Percentiles rank a stretch among this genome's conserved stretches.
These are phyloP conservation scores for Apantesis nais DNA, from an alignment of 2,888 invertebrate species.

Conservation along the genomic window DNA sequence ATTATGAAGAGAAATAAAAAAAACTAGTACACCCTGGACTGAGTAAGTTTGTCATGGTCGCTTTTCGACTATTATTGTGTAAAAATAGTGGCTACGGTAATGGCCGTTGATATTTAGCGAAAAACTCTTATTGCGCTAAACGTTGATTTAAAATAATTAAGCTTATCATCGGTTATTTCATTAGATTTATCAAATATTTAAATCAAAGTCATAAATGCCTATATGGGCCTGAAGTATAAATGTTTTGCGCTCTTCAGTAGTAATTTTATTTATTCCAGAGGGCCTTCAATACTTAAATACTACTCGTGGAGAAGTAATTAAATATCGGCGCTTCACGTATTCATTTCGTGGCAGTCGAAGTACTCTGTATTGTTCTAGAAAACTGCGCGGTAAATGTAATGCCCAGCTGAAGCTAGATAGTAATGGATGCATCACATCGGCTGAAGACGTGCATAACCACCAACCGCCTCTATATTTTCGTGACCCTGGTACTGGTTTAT, in stretches of 20 bases:
- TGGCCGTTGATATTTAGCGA: too few relatives aligned
- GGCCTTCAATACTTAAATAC: slow-evolving; percentile 23
- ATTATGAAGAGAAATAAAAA: too few relatives aligned
- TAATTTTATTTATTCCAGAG: slow-evolving; percentile 20
- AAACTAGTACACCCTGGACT: too few relatives aligned
- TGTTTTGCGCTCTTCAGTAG: not conserved
- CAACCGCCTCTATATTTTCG: slow-evolving; percentile 18
- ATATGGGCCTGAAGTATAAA: not conserved
- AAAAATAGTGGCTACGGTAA: too few relatives aligned
- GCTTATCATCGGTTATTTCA: too few relatives aligned
- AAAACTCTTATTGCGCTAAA: too few relatives aligned
- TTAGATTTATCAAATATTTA: too few relatives aligned
- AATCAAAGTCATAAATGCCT: too few relatives aligned
- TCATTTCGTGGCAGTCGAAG: slow-evolving; percentile 18
- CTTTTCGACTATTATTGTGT: too few relatives aligned
- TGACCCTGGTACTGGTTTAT: not conserved
- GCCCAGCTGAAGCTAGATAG: slow-evolving; percentile 19
- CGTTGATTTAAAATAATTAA: too few relatives aligned
- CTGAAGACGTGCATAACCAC: slow-evolving; percentile 21
- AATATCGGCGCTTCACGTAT: slow-evolving; percentile 27
- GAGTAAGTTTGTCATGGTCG: too few relatives aligned
- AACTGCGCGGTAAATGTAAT: slow-evolving; percentile 20
- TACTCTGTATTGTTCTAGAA: slow-evolving; percentile 21
- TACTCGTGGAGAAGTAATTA: slow-evolving; percentile 22
- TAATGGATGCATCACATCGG: slow-evolving; percentile 1